phyloP scores from a whole-genome alignment of 2,888 invertebrate species.

The Andrena dorsata region DNA sequence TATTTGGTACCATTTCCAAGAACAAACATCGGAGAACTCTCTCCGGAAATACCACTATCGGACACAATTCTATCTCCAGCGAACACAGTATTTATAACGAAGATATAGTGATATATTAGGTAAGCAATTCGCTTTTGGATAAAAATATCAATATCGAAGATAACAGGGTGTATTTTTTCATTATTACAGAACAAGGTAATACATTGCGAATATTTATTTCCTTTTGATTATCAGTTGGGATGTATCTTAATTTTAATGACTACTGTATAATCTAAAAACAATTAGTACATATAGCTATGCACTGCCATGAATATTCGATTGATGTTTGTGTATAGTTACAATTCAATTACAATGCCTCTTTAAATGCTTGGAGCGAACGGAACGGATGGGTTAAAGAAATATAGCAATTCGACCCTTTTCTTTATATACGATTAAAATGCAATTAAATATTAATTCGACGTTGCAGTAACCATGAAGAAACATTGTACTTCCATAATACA shows the following conservation, averaged over 20 bases:
- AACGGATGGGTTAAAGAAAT: neutral
- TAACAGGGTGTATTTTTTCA: neutral
- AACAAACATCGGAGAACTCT: conserved; percentile 81
- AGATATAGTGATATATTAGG: conserved; percentile 76
- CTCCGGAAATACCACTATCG: conserved; percentile 76
- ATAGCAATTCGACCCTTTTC: neutral
- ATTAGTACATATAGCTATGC: conserved; percentile 23
- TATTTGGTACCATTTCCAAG: conserved; percentile 82
- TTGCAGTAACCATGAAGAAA: neutral
- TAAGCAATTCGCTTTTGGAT: neutral
- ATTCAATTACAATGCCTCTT: conserved; percentile 6
- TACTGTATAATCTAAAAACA: conserved; percentile 13
- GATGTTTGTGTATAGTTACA: conserved; percentile 21
- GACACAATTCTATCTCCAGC: conserved; percentile 83
- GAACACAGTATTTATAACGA: conserved; percentile 84
- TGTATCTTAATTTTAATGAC: conserved; percentile 25
- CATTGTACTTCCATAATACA: conserved; percentile 8
- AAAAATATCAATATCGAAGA: neutral
- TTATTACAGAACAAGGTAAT: conserved; percentile 19
- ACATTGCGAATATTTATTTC: conserved; percentile 26
- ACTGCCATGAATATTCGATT: conserved; percentile 50
- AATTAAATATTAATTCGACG: neutral
- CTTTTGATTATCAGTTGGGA: conserved; percentile 13
- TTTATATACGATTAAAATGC: conserved; percentile 8
- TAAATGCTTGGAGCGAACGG: neutral